Evolutionary conservation across 2,113 vertebrate genomes (phyloP), one percentile per base, ranked within the genome.

Genomic region (Notarius quadriscutis): DNA sequence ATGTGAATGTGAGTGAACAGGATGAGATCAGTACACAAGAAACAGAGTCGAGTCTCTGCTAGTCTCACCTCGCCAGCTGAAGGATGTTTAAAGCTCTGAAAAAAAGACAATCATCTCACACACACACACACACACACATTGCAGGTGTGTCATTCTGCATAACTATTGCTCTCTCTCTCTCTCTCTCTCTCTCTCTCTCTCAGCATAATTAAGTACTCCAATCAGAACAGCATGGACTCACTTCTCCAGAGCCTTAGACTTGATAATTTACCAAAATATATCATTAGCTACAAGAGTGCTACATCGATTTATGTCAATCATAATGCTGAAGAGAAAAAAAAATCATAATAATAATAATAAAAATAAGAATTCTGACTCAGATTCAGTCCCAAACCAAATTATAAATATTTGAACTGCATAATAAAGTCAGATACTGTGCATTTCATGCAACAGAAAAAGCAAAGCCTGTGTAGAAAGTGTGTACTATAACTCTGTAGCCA

Each of bases 221-320:
- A 95, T 95, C 95, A 95, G 92, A 95, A 92, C 84, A 93, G 94
- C 94, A 94, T 95, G 93, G 93, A 94, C 93, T 94, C 93, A 93
- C 94, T 93, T 92, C 91, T 94, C 93, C 92, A 88, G 92, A 91
- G 91, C 94, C 74, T 91, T 94, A 90, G 88, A 94, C 93, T 92
- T 88, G 89, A 93, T 95, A 95, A 95, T 95, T 94, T 95, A 95
- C 93, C 94, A 94, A 95, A 95, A 95, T 95, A 95, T 93, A 94
- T 94, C 94, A 95, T 95, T 94, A 94, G 91, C 90, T 87, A 91
- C 89, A 90, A 93, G 93, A 92, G 93, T 92, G 92, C 90, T 92
- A 80, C 89, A 86, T 91, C 92, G 92, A 94, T 95, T 95, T 94
- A 92, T 92, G 93, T 93, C 94, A 92, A 92, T 93, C 93, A 90